A percentile compares a stretch with the other conserved stretches of the same genome.
Evolutionary conservation across 2,888 invertebrate species (phyloP).

Genomic region (Arrhopalites spinosus): DNA sequence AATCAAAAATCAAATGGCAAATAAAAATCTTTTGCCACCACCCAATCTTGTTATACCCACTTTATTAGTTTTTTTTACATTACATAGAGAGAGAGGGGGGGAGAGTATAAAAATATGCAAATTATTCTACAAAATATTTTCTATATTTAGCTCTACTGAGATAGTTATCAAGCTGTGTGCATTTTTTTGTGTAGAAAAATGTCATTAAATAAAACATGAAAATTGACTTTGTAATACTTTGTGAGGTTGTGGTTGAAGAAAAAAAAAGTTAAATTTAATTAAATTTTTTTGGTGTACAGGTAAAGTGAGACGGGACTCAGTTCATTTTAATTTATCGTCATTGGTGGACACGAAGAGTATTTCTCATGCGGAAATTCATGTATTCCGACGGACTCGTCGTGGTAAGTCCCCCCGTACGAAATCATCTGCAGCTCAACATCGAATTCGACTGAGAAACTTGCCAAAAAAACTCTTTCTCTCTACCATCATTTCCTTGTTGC

Average conservation of each 20-base stretch:
- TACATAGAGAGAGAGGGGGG: no score
- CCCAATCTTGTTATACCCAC: not conserved
- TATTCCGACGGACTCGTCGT: conserved; percentile 23
- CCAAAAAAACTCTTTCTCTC: conserved; percentile 33
- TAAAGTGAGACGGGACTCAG: conserved; percentile 35
- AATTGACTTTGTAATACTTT: no score
- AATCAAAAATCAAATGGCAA: not conserved
- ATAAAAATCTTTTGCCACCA: not conserved
- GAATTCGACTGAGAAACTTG: conserved; percentile 30
- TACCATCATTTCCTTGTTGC: conserved; percentile 28
- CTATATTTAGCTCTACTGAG: no score
- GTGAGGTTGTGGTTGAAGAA: no score
- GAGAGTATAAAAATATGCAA: no score
- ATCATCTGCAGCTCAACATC: conserved; percentile 23
- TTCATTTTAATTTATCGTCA: conserved; percentile 36
- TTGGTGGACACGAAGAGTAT: conserved; percentile 20
- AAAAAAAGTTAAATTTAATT: no score
- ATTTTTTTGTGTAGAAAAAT: no score
- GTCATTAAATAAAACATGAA: no score
- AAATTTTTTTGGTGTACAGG: conserved; percentile 25
- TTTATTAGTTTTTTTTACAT: no score
- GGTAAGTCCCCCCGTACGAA: conserved; percentile 27
- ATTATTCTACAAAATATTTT: no score
- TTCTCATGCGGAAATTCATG: conserved; percentile 34
- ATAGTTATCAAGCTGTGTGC: no score